Evolutionary conservation across 2,113 vertebrate genomes (phyloP).

Genomic region (Psilopsiagon aurifrons): DNA sequence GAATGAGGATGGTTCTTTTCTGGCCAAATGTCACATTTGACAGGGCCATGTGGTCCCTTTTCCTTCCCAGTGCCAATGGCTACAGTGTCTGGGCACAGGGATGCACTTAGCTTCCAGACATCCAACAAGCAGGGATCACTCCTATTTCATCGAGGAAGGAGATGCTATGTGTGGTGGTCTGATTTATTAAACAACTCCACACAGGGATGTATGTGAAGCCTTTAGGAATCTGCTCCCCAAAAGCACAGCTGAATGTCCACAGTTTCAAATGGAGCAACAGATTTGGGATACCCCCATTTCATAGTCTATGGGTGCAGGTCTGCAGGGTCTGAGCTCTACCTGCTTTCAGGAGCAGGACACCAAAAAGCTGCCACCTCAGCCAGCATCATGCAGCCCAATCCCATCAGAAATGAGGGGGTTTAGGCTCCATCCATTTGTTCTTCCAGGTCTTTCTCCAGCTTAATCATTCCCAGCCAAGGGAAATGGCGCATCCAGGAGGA

Average conservation of each 20-base stretch:
- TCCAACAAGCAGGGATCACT: fast-evolving
- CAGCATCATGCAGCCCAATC: not conserved
- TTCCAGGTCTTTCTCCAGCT: not conserved
- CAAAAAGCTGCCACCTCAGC: not conserved
- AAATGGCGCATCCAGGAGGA: not conserved
- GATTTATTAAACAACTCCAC: not conserved
- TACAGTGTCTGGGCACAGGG: fast-evolving
- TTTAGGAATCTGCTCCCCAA: not conserved
- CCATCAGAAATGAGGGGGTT: not conserved
- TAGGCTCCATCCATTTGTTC: not conserved
- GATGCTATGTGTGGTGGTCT: not conserved
- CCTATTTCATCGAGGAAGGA: not conserved
- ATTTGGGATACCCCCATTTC: not conserved
- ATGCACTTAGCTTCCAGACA: not conserved
- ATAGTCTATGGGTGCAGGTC: not conserved
- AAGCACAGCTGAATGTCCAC: not conserved
- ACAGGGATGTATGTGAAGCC: fast-evolving
- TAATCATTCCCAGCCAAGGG: not conserved
- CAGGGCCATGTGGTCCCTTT: too few species aligned
- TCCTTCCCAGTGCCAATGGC: not conserved
- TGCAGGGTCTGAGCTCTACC: not conserved
- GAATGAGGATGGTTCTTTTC: not conserved
- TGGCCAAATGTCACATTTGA: not conserved
- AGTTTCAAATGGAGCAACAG: not conserved
- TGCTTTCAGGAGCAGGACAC: not conserved